These are phyloP conservation scores for Actenoides lindsayi DNA, from an alignment of 2,113 vertebrate species.

Conservation along the genomic window DNA sequence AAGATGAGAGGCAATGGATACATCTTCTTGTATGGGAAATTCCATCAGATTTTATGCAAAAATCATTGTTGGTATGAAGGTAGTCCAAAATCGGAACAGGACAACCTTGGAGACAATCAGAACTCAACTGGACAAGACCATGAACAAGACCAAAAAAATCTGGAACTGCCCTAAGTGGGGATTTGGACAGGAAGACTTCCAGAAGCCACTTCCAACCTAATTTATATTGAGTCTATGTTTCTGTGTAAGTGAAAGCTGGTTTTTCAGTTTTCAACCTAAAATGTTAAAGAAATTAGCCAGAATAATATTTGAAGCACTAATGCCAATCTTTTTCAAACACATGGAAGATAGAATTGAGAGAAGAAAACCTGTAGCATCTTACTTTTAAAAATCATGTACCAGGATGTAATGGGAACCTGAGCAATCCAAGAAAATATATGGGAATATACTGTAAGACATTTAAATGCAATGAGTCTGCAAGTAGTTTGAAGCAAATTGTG, in stretches of 20 bases:
- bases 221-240: rapidly evolving
- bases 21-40: neutral
- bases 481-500: neutral
- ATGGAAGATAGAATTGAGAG: neutral
- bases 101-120: neutral
- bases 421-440: neutral
- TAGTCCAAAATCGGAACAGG: neutral
- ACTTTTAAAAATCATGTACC: neutral
- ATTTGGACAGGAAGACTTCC: neutral
- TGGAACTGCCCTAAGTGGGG: neutral
- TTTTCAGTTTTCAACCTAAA: neutral
- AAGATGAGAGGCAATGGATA: neutral
- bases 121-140: neutral
- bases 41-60: neutral
- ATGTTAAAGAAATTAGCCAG: neutral
- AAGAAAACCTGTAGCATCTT: neutral
- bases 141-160: neutral
- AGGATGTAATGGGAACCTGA: neutral
- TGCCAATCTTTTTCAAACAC: neutral
- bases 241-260: neutral
- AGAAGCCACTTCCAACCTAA: neutral
- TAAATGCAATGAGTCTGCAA: neutral
- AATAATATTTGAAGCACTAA: neutral
- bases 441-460: neutral
- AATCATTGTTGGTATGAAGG: neutral